Evolutionary conservation across 2,113 vertebrate genomes (phyloP).

Genomic region (Piaya cayana): DNA sequence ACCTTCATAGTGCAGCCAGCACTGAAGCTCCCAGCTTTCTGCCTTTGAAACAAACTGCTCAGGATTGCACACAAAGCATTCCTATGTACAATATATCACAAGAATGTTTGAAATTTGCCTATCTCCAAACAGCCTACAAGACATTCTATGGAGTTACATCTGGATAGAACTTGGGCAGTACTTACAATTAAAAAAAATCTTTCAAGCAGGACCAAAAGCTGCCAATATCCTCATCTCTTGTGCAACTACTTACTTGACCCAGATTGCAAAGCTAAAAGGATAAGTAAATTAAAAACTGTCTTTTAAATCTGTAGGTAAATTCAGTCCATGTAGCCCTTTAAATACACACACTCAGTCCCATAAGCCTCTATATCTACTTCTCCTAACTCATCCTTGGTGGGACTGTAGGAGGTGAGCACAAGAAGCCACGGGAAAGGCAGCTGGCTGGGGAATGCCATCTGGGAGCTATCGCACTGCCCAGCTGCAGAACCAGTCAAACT

Average conservation of each 20-base stretch:
- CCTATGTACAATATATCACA: accelerated
- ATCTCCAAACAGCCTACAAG: neutral
- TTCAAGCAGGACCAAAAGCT: neutral
- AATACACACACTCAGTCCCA: no score
- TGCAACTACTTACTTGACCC: neutral
- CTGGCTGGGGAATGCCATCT: neutral
- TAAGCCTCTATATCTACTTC: accelerated
- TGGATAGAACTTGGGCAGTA: neutral
- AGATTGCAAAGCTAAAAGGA: neutral
- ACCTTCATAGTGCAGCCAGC: accelerated
- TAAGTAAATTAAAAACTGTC: neutral
- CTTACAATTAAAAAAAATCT: neutral
- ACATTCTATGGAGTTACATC: accelerated
- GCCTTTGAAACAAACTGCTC: accelerated
- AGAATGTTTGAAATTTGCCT: accelerated
- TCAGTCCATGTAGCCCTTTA: accelerated
- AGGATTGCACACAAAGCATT: accelerated
- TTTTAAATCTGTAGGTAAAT: neutral
- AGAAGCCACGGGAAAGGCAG: accelerated
- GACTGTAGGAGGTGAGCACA: accelerated
- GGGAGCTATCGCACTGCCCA: neutral
- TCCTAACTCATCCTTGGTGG: neutral
- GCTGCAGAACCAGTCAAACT: neutral
- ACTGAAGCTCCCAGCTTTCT: neutral
- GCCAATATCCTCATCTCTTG: neutral